Evolutionary conservation across 2,113 vertebrate species (phyloP), one percentile per base, ranked within the genome.

Genomic region (Deroptyus accipitrinus): DNA sequence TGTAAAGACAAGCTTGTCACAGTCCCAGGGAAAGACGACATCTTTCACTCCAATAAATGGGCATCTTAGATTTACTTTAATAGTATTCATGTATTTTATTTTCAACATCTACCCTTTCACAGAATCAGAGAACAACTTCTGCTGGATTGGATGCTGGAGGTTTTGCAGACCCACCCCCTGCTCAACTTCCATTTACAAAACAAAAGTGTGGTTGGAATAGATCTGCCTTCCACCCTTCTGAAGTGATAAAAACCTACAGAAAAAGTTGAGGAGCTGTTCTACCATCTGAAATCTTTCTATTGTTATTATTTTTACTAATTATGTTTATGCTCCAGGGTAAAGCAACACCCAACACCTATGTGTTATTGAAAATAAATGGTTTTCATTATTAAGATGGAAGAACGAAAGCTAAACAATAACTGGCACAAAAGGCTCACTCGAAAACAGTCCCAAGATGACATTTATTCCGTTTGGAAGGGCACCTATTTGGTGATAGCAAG

Each of bases 321-420:
- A 84, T 80, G 82, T 94, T 95, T 88, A 91, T 52, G 84, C 86
- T 79, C 35, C 68, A 33, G 94, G 92, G 85, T 57, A 46, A 91
- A 95, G 66, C 70, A 90, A 80, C 88, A 94, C 88, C 86, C 78
- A 84, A 83, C 90, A 88, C 80, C 90, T 86, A 91, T 72, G 39
- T 5, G 67, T 63, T 90, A 92, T 82, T 84, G 86, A 89, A 91
- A 89, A 83, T 24, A 90, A 95, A 64, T 9, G 33, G 23, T 94
- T 94, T 97, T 83, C 91, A 88, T 93, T 87, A 90, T 73, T 87
- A 75, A 95, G 80, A 89, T 78, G 61, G 72, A 88, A 86, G 72
- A 92, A 61, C 0, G 5, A 93, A 86, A 74, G 91, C 82, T 89
- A 81, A 96, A 88, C 61, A 92, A 49, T 81, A 90, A 82, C 59